Conservation (phyloP, 64 coral and sea anemone genomes). For the Montipora efflorescens region DNA sequence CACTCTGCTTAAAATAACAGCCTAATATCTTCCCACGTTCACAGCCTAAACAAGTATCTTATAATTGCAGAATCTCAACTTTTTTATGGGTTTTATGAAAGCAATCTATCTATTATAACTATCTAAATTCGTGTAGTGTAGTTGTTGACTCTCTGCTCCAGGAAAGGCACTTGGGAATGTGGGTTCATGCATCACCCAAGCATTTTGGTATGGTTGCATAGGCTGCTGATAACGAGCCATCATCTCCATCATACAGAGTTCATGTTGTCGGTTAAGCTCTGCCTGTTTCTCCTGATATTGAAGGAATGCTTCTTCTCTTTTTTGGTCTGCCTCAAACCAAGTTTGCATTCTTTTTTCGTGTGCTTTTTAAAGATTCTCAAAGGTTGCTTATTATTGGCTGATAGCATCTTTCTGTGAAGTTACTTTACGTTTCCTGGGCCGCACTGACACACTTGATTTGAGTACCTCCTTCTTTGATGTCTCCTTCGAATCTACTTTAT, state of each 20-base stretch:
- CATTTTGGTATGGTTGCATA: slow-evolving; percentile 58
- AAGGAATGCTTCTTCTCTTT: slow-evolving; percentile 69
- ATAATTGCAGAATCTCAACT: not conserved
- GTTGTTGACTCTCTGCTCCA: slow-evolving; percentile 30
- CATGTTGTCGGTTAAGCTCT: slow-evolving; percentile 71
- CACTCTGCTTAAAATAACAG: not conserved
- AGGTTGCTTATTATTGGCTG: slow-evolving; percentile 59
- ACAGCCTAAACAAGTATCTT: not conserved
- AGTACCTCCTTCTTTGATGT: slow-evolving; percentile 59
- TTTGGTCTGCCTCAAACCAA: slow-evolving; percentile 55
- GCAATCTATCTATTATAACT: slow-evolving; percentile 51
- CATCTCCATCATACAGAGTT: slow-evolving; percentile 69
- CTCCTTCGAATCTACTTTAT: slow-evolving; percentile 37
- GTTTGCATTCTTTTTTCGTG: slow-evolving; percentile 71
- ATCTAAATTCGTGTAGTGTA: slow-evolving; percentile 83
- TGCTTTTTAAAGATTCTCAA: slow-evolving; percentile 71
- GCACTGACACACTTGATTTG: slow-evolving; percentile 45
- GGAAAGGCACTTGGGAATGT: slow-evolving; percentile 40
- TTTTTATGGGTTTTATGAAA: slow-evolving; percentile 9
- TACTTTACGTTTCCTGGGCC: slow-evolving; percentile 70
- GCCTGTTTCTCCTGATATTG: slow-evolving; percentile 81
- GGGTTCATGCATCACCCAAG: slow-evolving; percentile 53
- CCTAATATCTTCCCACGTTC: not conserved
- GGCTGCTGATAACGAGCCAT: slow-evolving; percentile 62
- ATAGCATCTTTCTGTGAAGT: slow-evolving; percentile 68